Base-by-base conservation (phyloP, 2,797 vertebrate species). In the Phoebastria nigripes region DNA sequence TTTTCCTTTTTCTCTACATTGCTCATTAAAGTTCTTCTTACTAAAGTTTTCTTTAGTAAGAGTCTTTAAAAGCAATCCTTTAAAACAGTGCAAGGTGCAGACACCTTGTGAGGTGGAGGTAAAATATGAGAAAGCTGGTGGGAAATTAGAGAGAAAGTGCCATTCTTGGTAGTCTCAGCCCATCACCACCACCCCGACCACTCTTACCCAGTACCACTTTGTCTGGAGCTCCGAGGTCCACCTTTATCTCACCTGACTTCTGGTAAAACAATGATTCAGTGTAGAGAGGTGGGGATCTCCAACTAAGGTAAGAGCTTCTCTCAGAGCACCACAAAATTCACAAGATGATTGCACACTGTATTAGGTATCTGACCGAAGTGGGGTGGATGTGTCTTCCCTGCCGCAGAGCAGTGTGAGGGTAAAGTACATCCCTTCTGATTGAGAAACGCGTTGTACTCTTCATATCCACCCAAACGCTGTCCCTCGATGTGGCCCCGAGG, bases 381-480 rank as follows among this genome's bases (percentile, higher is more conserved):
- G 56, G 44, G 33, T 7, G 24, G 44, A 26, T 28, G 67, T 33
- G 16, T 29, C 28, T 31, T 44, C 33, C 29, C 6, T 14, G 44
- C 42, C 4, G 41, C 18, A 41, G 46, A 21, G 52, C n/a, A n/a
- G 33, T 22, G 16, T 46, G 21, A 59, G 44, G 39, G 28, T 19
- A 46, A 33, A 79, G 24, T 15, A 26, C 63, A 46, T 22, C 29
- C 33, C 19, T 82, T 17, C 28, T 2, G 3, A 7, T 11, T 28
- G 26, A n/a, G 41, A 66, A 17, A 6, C 0, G 0, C 2, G 0
- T 29, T 39, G 21, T 37, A 47, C 11, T 66, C 71, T 66, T 71
- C 31, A 2, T 15, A 20, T 33, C 16, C 29, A 28, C 58, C 6
- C 54, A 31, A 15, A 16, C 0, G 0, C 4, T 8, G 3, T 35